Percentiles rank a stretch among this genome's conserved stretches.
Evolutionary conservation across 2,797 vertebrate species (phyloP).

Genomic region (Lateolabrax maculatus): DNA sequence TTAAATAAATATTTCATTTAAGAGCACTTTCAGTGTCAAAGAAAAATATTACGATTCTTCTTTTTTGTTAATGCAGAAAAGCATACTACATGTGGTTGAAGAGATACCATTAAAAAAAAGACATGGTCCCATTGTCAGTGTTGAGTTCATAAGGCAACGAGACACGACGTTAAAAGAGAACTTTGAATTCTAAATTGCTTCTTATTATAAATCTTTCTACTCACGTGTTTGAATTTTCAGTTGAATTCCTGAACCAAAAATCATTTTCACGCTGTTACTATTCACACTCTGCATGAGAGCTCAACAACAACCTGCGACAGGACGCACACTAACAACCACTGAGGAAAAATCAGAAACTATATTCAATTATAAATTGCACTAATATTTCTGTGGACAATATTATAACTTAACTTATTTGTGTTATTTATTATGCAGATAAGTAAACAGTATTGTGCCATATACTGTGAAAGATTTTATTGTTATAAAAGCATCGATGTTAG

Average conservation of each 20-base stretch:
- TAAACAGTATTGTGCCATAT: too few species aligned
- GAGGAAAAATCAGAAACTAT: too few species aligned
- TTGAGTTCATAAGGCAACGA: neutral
- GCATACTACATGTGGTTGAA: too few species aligned
- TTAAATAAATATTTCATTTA: neutral
- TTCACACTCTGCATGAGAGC: slow-evolving; percentile 14
- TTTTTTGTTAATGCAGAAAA: too few species aligned
- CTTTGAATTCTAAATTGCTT: neutral
- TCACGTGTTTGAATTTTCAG: slow-evolving; percentile 32
- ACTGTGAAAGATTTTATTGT: neutral
- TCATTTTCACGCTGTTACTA: neutral
- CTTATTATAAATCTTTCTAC: neutral
- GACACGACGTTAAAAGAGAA: neutral
- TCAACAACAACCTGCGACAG: slow-evolving; percentile 12
- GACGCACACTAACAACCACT: neutral
- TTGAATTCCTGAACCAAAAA: slow-evolving; percentile 25
- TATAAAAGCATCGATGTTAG: too few species aligned
- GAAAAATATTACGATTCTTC: too few species aligned
- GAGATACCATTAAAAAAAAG: too few species aligned
- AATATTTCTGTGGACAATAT: neutral
- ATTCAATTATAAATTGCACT: too few species aligned
- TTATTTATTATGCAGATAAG: too few species aligned
- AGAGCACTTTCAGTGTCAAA: too few species aligned
- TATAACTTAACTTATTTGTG: too few species aligned
- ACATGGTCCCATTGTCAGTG: neutral